Evolutionary conservation across 1,140 invertebrate species (phyloP), one percentile per base, ranked within the genome.

Genomic region (Bombus confusus): DNA sequence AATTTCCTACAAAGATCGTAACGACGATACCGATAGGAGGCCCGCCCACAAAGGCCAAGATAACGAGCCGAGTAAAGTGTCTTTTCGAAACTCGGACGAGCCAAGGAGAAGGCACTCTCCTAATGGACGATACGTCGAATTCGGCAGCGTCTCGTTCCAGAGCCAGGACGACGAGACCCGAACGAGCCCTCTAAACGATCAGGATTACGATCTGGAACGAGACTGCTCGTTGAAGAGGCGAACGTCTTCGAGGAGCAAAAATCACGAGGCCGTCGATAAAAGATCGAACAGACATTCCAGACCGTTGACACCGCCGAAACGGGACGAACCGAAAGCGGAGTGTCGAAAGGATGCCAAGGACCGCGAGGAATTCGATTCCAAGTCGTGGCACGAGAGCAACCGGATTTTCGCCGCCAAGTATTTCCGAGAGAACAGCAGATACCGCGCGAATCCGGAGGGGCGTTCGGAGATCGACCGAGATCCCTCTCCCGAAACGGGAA

Each of bases 361-460:
- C 1, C 62, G 68, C 28, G 88, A 87, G 59, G 81, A 80, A 2
- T 89, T 89, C 39, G 47, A 79, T 18, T 39, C 57, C n/a, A 88
- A 83, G 57, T 73, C 82, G 64, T 93, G 93, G 92, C 90, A 94
- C 87, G 93, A 95, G 86, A 93, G 88, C 79, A 93, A 92, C 62
- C 86, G 91, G 18, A 66, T 90, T 25, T 93, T 94, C 76, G 90
- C 88, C 12, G 66, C 57, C 0, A 91, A 89, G 5, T 91, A 93
- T 69, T 87, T 93, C 13, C 90, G 89, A 3, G 91, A 93, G 47
- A 86, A 91, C 73, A 89, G 88, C 43, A 91, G 78, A 41, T 28
- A 43, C 15, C 71, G 80, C 2, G 69, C 47, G 12, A 64, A 89
- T 34, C 76, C 86, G 0, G 91, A 92, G 39, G 90, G 82, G 1